phyloP scores from a whole-genome alignment of 2,113 vertebrate genomes.

The Sphaerodactylus townsendi region DNA sequence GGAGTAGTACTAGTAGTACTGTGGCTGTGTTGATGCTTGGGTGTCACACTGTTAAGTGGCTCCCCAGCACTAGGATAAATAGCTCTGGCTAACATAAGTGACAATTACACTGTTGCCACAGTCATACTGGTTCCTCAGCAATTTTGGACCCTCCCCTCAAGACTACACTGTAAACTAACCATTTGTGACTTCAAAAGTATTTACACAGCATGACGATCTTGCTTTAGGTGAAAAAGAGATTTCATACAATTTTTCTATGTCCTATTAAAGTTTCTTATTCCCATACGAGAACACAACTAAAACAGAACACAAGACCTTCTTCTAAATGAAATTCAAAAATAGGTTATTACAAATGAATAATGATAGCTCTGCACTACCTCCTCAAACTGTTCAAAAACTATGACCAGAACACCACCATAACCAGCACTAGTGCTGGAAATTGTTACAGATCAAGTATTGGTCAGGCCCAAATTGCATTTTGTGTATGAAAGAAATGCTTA shows the following conservation, averaged over 20 bases:
- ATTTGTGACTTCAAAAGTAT: constrained; percentile 56
- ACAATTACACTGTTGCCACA: too few relatives aligned
- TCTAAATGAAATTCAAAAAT: not conserved
- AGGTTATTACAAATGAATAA: not conserved
- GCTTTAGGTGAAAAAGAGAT: not conserved
- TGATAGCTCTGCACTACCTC: not conserved
- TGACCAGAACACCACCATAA: not conserved
- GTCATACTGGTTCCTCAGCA: too few relatives aligned
- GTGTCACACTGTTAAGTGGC: too few relatives aligned
- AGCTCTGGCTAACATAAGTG: too few relatives aligned
- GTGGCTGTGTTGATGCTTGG: too few relatives aligned
- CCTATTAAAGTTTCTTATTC: not conserved
- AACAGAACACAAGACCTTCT: not conserved
- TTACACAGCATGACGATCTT: not conserved
- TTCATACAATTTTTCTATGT: not conserved
- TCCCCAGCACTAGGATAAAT: too few relatives aligned
- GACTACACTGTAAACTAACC: too few relatives aligned
- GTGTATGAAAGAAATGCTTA: not conserved
- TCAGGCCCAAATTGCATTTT: not conserved
- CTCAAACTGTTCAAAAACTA: not conserved
- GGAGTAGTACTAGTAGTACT: too few relatives aligned
- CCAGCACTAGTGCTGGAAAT: not conserved
- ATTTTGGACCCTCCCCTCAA: too few relatives aligned
- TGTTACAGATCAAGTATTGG: not conserved
- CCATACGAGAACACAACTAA: not conserved